Evolutionary conservation across 2,113 vertebrate species (phyloP).

Genomic region (Psilopsiagon aymara): DNA sequence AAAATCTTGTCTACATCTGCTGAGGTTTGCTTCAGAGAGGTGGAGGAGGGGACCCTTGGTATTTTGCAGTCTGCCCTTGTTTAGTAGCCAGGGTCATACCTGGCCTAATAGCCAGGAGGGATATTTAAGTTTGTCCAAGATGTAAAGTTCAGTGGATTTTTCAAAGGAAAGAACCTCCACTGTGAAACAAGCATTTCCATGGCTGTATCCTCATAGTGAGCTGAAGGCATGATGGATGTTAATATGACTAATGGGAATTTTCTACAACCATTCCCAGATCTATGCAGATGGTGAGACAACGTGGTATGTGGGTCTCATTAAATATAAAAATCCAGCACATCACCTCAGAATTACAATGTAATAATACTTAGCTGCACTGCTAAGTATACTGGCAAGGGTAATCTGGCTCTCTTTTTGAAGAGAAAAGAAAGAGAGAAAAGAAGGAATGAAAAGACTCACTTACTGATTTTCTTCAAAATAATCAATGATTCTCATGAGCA

Average conservation of each 20-base stretch:
- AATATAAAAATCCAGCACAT: slow-evolving; percentile 43
- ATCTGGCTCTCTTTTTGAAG: not conserved
- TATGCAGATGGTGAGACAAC: slow-evolving; percentile 51
- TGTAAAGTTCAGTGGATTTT: slow-evolving; percentile 8
- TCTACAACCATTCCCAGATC: slow-evolving; percentile 20
- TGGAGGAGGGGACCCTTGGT: not conserved
- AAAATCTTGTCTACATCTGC: slow-evolving; percentile 82
- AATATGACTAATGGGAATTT: slow-evolving; percentile 51
- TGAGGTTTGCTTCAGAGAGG: slow-evolving; percentile 62
- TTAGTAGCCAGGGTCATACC: slow-evolving; percentile 1
- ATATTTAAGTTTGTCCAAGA: slow-evolving; percentile 7
- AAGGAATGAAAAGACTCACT: not conserved
- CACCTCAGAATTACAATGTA: slow-evolving; percentile 39
- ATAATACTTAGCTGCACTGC: not conserved
- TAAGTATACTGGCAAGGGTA: not conserved
- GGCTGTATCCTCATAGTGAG: not conserved
- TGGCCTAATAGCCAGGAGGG: not conserved
- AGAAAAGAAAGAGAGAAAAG: not conserved
- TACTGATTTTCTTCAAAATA: slow-evolving; percentile 20
- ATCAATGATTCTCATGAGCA: not conserved
- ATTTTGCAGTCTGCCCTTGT: slow-evolving; percentile 12
- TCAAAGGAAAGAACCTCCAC: slow-evolving; percentile 8
- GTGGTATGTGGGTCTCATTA: slow-evolving; percentile 51
- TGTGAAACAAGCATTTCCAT: slow-evolving; percentile 34
- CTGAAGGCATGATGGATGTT: slow-evolving; percentile 58